phyloP scores from a whole-genome alignment of 2,888 invertebrate species.

The Drosophila flavopinicola region DNA sequence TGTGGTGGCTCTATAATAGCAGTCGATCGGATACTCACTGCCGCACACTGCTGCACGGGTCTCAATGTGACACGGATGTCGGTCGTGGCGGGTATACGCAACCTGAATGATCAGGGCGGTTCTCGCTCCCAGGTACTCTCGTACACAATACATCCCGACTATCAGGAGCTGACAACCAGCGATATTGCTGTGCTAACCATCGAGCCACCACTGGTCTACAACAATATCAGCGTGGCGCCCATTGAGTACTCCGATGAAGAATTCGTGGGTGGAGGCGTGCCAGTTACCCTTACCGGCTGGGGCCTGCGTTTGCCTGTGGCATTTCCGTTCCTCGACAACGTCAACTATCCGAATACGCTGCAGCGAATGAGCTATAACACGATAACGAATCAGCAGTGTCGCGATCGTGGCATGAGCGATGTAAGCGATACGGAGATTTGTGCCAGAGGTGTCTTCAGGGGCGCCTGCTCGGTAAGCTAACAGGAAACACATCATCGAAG shows the following conservation, averaged over 20 bases:
- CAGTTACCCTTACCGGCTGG: slow-evolving; percentile 83
- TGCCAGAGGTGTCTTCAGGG: slow-evolving; percentile 72
- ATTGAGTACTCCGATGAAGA: slow-evolving; percentile 76
- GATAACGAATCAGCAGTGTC: slow-evolving; percentile 79
- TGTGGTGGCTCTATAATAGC: slow-evolving; percentile 83
- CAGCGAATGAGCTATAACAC: slow-evolving; percentile 79
- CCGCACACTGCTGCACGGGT: slow-evolving; percentile 82
- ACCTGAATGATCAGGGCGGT: slow-evolving; percentile 57
- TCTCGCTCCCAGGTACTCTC: slow-evolving; percentile 65
- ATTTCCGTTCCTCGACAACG: slow-evolving; percentile 66
- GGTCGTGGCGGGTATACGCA: slow-evolving; percentile 77
- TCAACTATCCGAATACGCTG: slow-evolving; percentile 76
- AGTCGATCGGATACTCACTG: slow-evolving; percentile 78
- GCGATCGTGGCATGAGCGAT: slow-evolving; percentile 65
- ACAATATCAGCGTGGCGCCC: slow-evolving; percentile 80
- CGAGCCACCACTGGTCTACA: slow-evolving; percentile 64
- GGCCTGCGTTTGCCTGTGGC: slow-evolving; percentile 77
- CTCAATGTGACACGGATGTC: slow-evolving; percentile 68
- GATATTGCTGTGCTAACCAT: slow-evolving; percentile 82
- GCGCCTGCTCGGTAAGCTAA: slow-evolving; percentile 80
- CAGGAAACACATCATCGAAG: background rate
- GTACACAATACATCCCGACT: slow-evolving; percentile 81
- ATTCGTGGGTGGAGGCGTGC: slow-evolving; percentile 64
- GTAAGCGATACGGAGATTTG: slow-evolving; percentile 82
- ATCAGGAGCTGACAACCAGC: slow-evolving; percentile 72